Conservation (phyloP, 2,888 invertebrate species). For the Choreutis nemorana region DNA sequence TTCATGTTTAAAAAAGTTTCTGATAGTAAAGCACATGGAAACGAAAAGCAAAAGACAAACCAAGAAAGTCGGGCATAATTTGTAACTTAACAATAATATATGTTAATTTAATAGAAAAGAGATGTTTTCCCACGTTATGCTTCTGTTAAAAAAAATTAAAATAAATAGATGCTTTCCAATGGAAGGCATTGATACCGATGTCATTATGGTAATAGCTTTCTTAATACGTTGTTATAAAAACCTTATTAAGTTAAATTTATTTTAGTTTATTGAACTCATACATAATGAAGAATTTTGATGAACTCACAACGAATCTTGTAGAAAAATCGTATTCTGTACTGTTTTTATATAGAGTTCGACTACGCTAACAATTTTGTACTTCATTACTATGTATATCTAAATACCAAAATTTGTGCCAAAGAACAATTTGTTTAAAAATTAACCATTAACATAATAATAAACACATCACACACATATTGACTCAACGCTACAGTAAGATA, state of each 20-base stretch:
- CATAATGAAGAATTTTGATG: background rate
- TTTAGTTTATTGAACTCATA: background rate
- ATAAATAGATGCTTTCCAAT: constrained; percentile 4
- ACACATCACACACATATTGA: background rate
- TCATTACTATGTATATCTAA: background rate
- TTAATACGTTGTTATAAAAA: constrained; percentile 15
- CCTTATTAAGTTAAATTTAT: background rate
- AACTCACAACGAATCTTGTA: background rate
- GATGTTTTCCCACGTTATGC: constrained; percentile 25
- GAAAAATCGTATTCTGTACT: background rate
- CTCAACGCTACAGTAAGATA: background rate
- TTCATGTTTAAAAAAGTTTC: too few relatives aligned
- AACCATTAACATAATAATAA: background rate
- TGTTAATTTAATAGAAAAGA: constrained; percentile 23
- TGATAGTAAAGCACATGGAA: too few relatives aligned
- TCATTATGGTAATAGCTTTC: constrained; percentile 31
- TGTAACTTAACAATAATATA: constrained; percentile 24
- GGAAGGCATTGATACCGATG: constrained; percentile 21
- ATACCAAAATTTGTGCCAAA: background rate
- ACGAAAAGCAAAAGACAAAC: too few relatives aligned
- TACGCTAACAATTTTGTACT: background rate
- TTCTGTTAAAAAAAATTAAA: background rate
- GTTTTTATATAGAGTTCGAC: background rate
- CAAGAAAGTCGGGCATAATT: too few relatives aligned
- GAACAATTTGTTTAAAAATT: background rate